A percentile compares a stretch with the other conserved stretches of the same genome.
Evolutionary conservation across 2,797 vertebrate genomes (phyloP).

Genomic region (Coluber constrictor): DNA sequence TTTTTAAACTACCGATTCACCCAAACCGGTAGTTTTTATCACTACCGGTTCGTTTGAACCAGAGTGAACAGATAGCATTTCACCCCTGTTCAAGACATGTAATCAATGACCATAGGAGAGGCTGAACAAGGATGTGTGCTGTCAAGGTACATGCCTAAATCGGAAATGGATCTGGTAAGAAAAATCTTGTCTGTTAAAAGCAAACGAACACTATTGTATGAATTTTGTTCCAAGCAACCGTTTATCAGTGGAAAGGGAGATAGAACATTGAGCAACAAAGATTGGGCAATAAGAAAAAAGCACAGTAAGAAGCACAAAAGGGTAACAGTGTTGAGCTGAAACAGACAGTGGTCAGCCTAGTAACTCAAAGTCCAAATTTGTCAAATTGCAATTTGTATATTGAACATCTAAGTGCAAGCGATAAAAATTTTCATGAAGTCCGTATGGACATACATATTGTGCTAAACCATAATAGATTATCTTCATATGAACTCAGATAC

Average conservation of each 20-base stretch:
- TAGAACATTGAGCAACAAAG: background rate
- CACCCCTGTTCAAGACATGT: background rate
- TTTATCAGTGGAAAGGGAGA: background rate
- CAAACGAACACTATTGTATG: background rate
- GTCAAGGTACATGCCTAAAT: conserved; percentile 54
- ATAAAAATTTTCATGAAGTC: background rate
- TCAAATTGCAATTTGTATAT: background rate
- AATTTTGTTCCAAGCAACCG: background rate
- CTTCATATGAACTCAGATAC: background rate
- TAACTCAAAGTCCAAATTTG: background rate
- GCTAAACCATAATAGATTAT: background rate
- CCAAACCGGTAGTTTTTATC: no score
- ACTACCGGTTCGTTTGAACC: no score
- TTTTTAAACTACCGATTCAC: no score
- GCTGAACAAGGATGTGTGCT: conserved; percentile 32
- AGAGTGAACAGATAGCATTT: no score
- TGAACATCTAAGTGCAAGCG: background rate
- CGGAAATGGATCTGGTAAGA: conserved; percentile 38
- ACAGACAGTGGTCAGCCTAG: background rate
- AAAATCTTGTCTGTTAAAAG: background rate
- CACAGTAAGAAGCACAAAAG: background rate
- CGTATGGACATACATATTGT: background rate
- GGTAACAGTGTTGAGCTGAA: background rate
- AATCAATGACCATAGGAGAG: background rate
- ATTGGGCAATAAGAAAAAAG: background rate